phyloP scores from a whole-genome alignment of 2,888 invertebrate species.

The Pteria penguin region DNA sequence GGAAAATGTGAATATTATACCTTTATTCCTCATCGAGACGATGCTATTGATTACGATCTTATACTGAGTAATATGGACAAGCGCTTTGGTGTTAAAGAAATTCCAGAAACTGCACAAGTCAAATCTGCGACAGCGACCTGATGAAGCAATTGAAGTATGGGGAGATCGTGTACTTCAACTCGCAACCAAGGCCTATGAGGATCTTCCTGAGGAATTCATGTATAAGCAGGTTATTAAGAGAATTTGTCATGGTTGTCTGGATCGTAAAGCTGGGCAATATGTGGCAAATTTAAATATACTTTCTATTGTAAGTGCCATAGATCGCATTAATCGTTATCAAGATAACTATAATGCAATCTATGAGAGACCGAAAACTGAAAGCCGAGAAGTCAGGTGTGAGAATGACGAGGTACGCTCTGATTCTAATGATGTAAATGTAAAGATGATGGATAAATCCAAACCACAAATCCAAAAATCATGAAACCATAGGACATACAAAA shows the following conservation, averaged over 20 bases:
- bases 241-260: slow-evolving; percentile 2
- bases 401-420: slow-evolving; percentile 2
- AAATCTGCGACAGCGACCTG: neutral
- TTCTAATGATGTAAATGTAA: too few relatives aligned
- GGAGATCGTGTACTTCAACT: slow-evolving; percentile 5
- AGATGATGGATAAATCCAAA: too few relatives aligned
- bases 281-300: neutral
- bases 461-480: too few relatives aligned
- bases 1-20: neutral
- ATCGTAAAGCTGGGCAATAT: slow-evolving; percentile 1
- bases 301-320: neutral
- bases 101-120: neutral
- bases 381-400: neutral
- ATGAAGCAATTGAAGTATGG: neutral
- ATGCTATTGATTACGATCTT: neutral
- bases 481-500: too few relatives aligned
- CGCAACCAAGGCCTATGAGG: neutral
- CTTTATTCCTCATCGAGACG: neutral
- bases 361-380: neutral
- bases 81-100: neutral
- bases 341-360: slow-evolving; percentile 9
- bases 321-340: neutral
- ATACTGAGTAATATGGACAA: neutral
- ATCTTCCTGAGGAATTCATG: slow-evolving; percentile 4
- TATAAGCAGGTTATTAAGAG: slow-evolving; percentile 3